Evolutionary conservation across 2,113 vertebrate species (phyloP).

Genomic region (Proterorhinus semilunaris): DNA sequence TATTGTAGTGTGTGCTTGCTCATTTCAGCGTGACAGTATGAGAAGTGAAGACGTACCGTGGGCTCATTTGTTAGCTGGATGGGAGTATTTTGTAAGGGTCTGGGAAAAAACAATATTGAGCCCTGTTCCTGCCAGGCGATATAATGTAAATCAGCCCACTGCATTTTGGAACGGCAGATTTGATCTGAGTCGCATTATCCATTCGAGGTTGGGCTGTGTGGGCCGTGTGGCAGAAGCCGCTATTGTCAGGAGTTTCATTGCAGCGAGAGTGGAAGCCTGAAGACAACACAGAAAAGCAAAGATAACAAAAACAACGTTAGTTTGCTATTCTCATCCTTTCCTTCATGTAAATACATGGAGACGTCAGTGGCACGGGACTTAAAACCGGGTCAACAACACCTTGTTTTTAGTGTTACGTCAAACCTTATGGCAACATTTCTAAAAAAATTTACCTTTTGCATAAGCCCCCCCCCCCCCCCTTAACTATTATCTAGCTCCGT

Average conservation of each 20-base stretch:
- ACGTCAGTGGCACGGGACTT: no score
- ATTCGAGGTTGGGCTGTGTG: not conserved
- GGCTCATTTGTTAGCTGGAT: conserved; percentile 20
- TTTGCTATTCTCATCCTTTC: no score
- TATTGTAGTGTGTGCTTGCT: conserved; percentile 16
- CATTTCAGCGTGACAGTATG: conserved; percentile 33
- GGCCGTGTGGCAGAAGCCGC: not conserved
- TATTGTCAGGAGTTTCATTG: not conserved
- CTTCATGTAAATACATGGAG: no score
- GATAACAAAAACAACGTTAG: no score
- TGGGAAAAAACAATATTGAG: conserved; percentile 1
- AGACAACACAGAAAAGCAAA: not conserved
- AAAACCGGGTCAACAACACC: no score
- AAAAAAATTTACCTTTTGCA: no score
- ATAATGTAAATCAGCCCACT: not conserved
- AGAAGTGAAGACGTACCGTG: conserved; percentile 16
- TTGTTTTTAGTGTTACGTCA: no score
- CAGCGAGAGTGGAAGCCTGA: not conserved
- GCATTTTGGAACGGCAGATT: not conserved
- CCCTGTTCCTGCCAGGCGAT: conserved; percentile 2
- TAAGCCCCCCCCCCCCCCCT: no score
- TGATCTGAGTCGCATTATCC: not conserved
- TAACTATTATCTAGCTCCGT: no score
- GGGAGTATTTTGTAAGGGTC: conserved; percentile 2
- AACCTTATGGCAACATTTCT: no score